Conservation (phyloP, 2,888 invertebrate genomes). For the Sicus ferrugineus region DNA sequence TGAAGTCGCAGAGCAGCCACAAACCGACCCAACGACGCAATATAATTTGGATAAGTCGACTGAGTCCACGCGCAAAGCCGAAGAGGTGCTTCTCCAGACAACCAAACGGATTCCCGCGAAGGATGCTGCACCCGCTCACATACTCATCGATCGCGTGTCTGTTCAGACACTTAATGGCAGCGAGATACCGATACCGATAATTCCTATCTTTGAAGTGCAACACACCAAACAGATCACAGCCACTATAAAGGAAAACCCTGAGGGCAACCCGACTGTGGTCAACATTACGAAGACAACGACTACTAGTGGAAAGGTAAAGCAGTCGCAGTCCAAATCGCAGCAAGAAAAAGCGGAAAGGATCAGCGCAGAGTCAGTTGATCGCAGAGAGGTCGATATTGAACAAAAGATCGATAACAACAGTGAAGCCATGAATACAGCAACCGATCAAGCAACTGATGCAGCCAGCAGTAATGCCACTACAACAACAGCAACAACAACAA, state of each 20-base stretch:
- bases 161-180: slow-evolving; percentile 50
- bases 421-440: slow-evolving; percentile 8
- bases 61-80: slow-evolving; percentile 7
- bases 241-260: slow-evolving; percentile 44
- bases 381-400: too few species aligned
- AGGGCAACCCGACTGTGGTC: slow-evolving; percentile 50
- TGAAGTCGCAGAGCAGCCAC: neutral
- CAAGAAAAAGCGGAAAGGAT: neutral
- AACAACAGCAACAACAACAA: slow-evolving; percentile 32
- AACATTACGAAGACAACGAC: slow-evolving; percentile 49
- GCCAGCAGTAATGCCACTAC: neutral
- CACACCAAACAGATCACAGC: slow-evolving; percentile 50
- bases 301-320: neutral
- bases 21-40: neutral
- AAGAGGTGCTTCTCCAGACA: slow-evolving; percentile 49
- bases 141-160: slow-evolving; percentile 58
- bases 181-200: slow-evolving; percentile 47
- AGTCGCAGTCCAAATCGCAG: neutral
- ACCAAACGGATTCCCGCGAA: slow-evolving; percentile 50
- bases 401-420: too few species aligned
- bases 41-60: neutral
- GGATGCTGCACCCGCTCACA: slow-evolving; percentile 50
- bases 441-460: neutral
- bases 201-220: slow-evolving; percentile 55
- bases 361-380: neutral